Percentiles rank a stretch among this genome's conserved stretches.
These are phyloP conservation scores for Acipenser ruthenus DNA, from an alignment of 2,797 vertebrate species.

Conservation along the genomic window DNA sequence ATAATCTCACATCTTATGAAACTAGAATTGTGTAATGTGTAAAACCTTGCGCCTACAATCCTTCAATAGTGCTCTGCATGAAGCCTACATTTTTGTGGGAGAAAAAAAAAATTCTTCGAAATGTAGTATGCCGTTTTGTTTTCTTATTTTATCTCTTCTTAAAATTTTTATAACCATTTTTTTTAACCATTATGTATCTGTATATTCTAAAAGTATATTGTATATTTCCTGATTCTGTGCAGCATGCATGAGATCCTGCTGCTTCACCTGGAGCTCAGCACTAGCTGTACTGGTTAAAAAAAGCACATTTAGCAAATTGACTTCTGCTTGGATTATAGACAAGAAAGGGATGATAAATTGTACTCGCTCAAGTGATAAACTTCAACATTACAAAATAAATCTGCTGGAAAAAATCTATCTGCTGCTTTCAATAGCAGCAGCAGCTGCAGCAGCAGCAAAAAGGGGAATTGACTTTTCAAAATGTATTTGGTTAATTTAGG, in stretches of 20 bases:
- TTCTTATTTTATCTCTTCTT: neutral
- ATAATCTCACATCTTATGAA: neutral
- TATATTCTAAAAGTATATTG: too few relatives aligned
- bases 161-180: too few relatives aligned
- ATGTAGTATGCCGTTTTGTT: constrained; percentile 5
- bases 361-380: constrained; percentile 67
- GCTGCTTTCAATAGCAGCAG: constrained; percentile 45
- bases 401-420: constrained; percentile 62
- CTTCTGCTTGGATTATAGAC: constrained; percentile 57
- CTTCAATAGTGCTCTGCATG: constrained; percentile 23
- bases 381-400: constrained; percentile 74
- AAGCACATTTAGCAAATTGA: constrained; percentile 50
- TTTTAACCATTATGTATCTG: too few relatives aligned
- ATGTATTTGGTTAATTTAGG: constrained; percentile 22
- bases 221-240: neutral
- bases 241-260: neutral
- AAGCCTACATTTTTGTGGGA: constrained; percentile 16
- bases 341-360: constrained; percentile 54
- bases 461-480: constrained; percentile 34
- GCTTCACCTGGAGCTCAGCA: constrained; percentile 14
- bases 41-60: neutral
- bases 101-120: constrained; percentile 2
- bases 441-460: constrained; percentile 32
- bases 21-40: neutral
- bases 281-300: constrained; percentile 3